Base-by-base conservation (phyloP, 2,797 vertebrate species). In the Sebastes oblongus region DNA sequence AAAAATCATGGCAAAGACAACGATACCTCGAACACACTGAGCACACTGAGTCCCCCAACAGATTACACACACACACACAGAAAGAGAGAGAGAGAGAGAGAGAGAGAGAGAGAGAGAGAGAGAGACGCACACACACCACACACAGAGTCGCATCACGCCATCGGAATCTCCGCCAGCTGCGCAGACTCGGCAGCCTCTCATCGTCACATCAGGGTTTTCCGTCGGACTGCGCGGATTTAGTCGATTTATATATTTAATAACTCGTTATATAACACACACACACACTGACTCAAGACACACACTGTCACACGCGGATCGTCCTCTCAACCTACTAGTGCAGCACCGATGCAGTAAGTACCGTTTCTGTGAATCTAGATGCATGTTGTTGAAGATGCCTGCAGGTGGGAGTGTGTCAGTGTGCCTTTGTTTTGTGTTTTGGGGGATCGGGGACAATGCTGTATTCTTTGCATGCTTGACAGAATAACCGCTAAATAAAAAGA, bases 91-190 rank as follows among this genome's bases (percentile, higher is more conserved):
- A 22, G 22, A 22, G 7, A 30, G 2, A 30, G 4, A 12, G 34
- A 36, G 34, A 12, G 34, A 36, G 34, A 36, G 34, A 22, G 22
- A 22, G 7, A 30, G 2, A 30, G 4, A 12, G 34, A 36, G 34
- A 12, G 34, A 36, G 34, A 36, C n/a, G 34, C 72, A 61, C 80
- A 70, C 72, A 55, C 67, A 27, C 59, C 56, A 54, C 71, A 22
- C 80, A 55, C 68, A 65, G 16, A 8, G 84, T 83, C 88, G 6
- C 88, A 87, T 89, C 91, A 91, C 92, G 88, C 88, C 89, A 91
- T 89, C 86, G 93, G 91, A 89, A 91, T 92, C 93, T 91, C 91
- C 88, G 73, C 79, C 94, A 91, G 93, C 91, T 93, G 91, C 94
- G 90, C 92, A 93, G 89, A 76, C 89, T 86, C 92, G 8, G 83